These are phyloP conservation scores for Trichogramma evanescens DNA, from an alignment of 2,888 invertebrate species.

Conservation along the genomic window DNA sequence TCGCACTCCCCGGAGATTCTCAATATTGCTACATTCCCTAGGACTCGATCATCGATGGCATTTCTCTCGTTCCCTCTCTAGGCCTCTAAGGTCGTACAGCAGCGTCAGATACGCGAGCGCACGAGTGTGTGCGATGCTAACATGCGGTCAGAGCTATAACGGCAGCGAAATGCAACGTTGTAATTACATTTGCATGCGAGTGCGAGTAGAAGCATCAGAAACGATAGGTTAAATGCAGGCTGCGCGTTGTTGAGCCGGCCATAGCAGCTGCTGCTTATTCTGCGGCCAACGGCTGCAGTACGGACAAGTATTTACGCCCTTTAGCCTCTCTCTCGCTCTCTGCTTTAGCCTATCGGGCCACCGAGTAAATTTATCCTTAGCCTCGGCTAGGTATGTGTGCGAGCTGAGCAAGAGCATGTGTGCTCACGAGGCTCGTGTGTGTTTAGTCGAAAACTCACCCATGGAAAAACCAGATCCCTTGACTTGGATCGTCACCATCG, in stretches of 20 bases:
- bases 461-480: slow-evolving; percentile 73
- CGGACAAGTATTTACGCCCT: neutral
- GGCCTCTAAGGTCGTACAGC: neutral
- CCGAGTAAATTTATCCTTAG: no score
- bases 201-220: slow-evolving; percentile 1
- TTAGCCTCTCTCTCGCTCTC: neutral
- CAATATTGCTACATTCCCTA: no score
- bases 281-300: neutral
- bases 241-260: no score
- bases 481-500: slow-evolving; percentile 71
- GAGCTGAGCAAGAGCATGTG: neutral
- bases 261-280: neutral
- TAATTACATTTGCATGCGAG: slow-evolving; percentile 36
- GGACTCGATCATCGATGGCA: no score
- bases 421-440: neutral
- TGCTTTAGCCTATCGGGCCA: no score
- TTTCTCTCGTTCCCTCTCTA: neutral
- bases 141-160: neutral
- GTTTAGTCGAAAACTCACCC: slow-evolving; percentile 52
- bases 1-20: no score
- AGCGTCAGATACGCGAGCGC: neutral
- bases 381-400: slow-evolving; percentile 5
- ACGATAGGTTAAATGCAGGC: slow-evolving; percentile 10
- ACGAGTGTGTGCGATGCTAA: slow-evolving; percentile 11
- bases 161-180: slow-evolving; percentile 13